These are phyloP conservation scores for Acrocera orbiculus DNA, from an alignment of 2,888 invertebrate genomes.

Conservation along the genomic window DNA sequence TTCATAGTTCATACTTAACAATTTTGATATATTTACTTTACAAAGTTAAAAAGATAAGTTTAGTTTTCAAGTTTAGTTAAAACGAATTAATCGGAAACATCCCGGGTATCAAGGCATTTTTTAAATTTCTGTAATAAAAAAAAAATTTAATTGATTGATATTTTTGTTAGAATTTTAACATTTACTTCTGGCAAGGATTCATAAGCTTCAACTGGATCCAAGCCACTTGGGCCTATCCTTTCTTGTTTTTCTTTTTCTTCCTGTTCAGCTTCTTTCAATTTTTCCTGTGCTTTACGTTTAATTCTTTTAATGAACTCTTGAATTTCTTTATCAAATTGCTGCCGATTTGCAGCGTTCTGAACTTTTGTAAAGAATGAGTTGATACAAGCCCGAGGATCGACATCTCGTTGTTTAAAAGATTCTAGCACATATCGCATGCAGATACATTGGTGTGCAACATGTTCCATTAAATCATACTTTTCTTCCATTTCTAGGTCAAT, in stretches of 20 bases:
- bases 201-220: conserved; percentile 95
- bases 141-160: too few relatives aligned
- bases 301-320: conserved; percentile 77
- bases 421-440: conserved; percentile 98
- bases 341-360: conserved; percentile 68
- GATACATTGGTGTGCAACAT: conserved; percentile 94
- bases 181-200: conserved; percentile 74
- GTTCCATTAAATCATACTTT: conserved; percentile 87
- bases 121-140: too few relatives aligned
- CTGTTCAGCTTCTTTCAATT: conserved; percentile 62
- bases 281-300: conserved; percentile 58
- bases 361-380: conserved; percentile 82
- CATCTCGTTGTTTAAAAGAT: conserved; percentile 78
- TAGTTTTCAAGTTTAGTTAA: too few relatives aligned
- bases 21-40: too few relatives aligned
- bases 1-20: too few relatives aligned
- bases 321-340: conserved; percentile 87
- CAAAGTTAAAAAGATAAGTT: too few relatives aligned
- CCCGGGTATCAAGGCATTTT: too few relatives aligned
- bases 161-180: neutral
- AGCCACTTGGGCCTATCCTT: conserved; percentile 88
- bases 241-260: conserved; percentile 74
- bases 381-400: conserved; percentile 82
- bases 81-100: too few relatives aligned
- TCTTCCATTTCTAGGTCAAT: conserved; percentile 96